These are phyloP conservation scores for Calephelis virginiensis DNA, from an alignment of 1,140 invertebrate species.

Conservation along the genomic window DNA sequence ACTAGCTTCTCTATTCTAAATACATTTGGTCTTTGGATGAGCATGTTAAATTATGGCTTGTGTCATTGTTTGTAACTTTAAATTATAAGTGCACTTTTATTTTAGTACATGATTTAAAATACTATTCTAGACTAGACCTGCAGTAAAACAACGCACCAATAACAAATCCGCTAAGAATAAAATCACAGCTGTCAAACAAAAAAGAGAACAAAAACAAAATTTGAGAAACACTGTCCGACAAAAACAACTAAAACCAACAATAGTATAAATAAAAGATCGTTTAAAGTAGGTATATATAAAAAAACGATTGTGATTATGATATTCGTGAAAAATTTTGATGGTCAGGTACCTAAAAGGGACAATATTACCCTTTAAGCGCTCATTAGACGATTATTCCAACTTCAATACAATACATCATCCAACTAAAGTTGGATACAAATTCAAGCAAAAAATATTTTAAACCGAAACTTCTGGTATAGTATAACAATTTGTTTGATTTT, in stretches of 20 bases:
- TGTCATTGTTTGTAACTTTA: conserved; percentile 65
- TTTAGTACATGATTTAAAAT: conserved; percentile 65
- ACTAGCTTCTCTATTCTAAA: conserved; percentile 69
- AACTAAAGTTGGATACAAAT: no score
- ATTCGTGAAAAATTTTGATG: conserved; percentile 52
- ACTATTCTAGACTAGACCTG: conserved; percentile 73
- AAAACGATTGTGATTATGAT: conserved; percentile 27
- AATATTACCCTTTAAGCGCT: conserved; percentile 22
- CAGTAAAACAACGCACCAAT: conserved; percentile 51
- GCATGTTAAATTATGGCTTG: conserved; percentile 71
- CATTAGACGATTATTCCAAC: neutral
- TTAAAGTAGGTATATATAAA: conserved; percentile 26
- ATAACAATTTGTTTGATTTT: no score
- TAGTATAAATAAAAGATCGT: conserved; percentile 37
- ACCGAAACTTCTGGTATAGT: no score
- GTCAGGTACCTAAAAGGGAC: conserved; percentile 73
- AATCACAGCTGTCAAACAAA: conserved; percentile 62
- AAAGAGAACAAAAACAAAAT: conserved; percentile 56
- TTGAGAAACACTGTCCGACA: conserved; percentile 75
- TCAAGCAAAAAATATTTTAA: no score
- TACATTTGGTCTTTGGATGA: conserved; percentile 77
- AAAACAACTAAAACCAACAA: conserved; percentile 47
- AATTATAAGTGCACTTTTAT: conserved; percentile 75
- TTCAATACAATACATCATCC: neutral
- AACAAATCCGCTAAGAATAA: conserved; percentile 43